These are phyloP conservation scores for Stichodactyla mertensii DNA, from an alignment of 64 coral and sea anemone genomes.

Conservation along the genomic window DNA sequence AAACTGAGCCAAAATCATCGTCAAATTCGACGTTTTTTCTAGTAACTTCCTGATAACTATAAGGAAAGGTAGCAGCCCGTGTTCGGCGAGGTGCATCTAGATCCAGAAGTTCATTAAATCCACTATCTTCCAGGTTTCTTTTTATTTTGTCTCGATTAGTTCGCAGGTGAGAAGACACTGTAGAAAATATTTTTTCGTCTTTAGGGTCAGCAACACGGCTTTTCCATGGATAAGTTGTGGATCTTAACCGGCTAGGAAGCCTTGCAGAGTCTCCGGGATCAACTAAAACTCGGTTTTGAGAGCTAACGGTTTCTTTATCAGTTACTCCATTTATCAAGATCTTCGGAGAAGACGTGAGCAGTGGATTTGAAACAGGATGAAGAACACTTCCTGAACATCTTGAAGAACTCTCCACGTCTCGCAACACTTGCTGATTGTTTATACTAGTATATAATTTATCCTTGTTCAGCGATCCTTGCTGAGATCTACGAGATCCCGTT, in stretches of 20 bases:
- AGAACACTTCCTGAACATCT: background rate
- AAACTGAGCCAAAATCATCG: background rate
- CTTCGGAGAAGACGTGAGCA: background rate
- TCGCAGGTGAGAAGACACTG: background rate
- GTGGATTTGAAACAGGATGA: background rate
- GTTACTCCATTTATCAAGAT: background rate
- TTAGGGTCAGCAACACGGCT: background rate
- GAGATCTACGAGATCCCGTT: background rate
- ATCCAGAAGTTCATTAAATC: background rate
- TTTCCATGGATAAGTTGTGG: background rate
- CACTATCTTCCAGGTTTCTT: background rate
- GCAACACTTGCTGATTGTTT: background rate
- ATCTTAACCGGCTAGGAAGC: background rate
- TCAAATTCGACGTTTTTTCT: background rate
- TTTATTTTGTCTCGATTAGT: background rate
- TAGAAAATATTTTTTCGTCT: background rate
- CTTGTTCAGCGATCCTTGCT: background rate
- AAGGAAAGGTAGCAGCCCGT: slow-evolving; percentile 7
- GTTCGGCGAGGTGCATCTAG: background rate
- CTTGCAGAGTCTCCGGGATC: background rate
- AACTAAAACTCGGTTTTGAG: background rate
- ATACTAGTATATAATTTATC: background rate
- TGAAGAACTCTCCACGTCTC: background rate
- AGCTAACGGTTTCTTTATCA: background rate
- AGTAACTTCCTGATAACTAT: background rate